Conservation (phyloP, 2,888 invertebrate species). For the Hyposoter didymator region DNA sequence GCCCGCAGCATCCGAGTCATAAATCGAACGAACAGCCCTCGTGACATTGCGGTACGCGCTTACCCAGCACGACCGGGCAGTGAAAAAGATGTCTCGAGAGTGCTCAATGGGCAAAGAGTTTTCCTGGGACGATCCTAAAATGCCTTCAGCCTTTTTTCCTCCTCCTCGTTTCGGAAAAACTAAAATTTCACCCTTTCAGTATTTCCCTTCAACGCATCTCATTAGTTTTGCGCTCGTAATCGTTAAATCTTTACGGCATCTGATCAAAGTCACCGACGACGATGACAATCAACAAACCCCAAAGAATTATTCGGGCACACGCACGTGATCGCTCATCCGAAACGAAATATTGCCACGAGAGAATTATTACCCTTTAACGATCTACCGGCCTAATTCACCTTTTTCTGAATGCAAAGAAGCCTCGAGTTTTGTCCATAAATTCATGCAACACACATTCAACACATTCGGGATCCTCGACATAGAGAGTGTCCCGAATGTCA, state of each 20-base stretch:
- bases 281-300: not conserved
- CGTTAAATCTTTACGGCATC: constrained; percentile 4
- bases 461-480: not conserved
- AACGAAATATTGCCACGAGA: constrained; percentile 19
- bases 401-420: constrained; percentile 1
- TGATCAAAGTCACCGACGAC: constrained; percentile 15
- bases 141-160: constrained; percentile 4
- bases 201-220: constrained; percentile 7
- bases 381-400: constrained; percentile 30
- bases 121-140: constrained; percentile 48
- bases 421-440: not conserved
- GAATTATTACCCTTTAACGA: constrained; percentile 56
- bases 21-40: constrained; percentile 42
- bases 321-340: constrained; percentile 23
- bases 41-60: constrained; percentile 46
- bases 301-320: constrained; percentile 27
- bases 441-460: not conserved
- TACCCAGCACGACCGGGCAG: not conserved
- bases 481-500: not conserved
- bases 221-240: not conserved
- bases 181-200: not conserved
- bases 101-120: constrained; percentile 25
- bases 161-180: not conserved
- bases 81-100: constrained; percentile 13
- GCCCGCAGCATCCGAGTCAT: constrained; percentile 21